A percentile compares a stretch with the other conserved stretches of the same genome.
These are phyloP conservation scores for Macaca nemestrina DNA, from an alignment of 2,113 vertebrate species.

Conservation along the genomic window DNA sequence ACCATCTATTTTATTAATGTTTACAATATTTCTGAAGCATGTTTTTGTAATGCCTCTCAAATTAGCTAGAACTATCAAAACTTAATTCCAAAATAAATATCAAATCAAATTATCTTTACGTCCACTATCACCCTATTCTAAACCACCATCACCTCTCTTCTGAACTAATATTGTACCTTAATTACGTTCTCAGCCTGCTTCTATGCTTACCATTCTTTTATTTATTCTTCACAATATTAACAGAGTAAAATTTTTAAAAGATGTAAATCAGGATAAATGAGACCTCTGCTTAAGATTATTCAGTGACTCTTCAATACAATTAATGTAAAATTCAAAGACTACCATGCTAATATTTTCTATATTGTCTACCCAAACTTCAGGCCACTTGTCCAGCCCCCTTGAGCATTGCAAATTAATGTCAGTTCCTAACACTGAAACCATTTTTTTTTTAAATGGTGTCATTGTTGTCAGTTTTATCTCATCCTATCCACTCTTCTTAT, in stretches of 20 bases:
- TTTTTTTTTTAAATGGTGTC: not conserved
- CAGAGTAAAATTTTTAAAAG: not conserved
- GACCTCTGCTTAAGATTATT: not conserved
- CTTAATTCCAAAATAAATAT: not conserved
- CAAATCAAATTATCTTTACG: not conserved
- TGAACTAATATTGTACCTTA: not conserved
- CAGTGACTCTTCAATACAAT: not conserved
- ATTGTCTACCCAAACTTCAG: not conserved
- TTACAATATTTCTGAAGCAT: not conserved
- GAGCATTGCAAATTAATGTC: not conserved
- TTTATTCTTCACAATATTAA: not conserved
- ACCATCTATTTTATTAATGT: not conserved
- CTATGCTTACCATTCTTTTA: not conserved
- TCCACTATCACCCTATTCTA: not conserved
- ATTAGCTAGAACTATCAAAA: not conserved
- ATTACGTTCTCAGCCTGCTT: not conserved
- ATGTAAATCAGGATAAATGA: not conserved
- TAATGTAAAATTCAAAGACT: not conserved
- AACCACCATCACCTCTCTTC: not conserved
- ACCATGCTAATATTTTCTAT: not conserved
- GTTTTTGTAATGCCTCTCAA: not conserved
- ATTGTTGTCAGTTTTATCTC: not conserved
- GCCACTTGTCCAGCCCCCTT: not conserved
- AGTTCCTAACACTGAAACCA: not conserved
- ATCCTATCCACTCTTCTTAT: not conserved